phyloP scores from a whole-genome alignment of 2,888 invertebrate species.

The Oscheius sp. region DNA sequence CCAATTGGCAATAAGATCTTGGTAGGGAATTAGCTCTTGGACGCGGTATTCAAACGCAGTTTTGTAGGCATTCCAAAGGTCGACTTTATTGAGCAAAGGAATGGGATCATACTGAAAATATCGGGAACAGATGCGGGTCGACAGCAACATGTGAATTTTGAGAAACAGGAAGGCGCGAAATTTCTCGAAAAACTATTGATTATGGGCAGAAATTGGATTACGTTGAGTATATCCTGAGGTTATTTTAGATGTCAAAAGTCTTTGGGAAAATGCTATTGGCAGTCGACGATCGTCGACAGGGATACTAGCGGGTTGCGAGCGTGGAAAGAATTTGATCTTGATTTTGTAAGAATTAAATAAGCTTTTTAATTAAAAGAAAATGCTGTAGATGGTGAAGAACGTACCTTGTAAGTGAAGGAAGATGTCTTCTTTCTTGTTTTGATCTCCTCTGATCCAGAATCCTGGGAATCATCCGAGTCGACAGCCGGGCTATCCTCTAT shows the following conservation, averaged over 20 bases:
- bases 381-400: no score
- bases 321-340: no score
- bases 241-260: no score
- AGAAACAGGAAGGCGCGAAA: no score
- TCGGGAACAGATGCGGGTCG: neutral
- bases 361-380: no score
- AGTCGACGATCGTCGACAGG: no score
- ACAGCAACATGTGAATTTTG: neutral
- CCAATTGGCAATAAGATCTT: neutral
- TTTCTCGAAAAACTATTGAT: neutral
- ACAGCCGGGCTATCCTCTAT: neutral
- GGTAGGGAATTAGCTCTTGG: neutral
- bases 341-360: no score
- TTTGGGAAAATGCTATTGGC: no score
- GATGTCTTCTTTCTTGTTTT: no score
- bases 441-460: neutral
- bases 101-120: neutral
- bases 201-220: neutral
- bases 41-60: neutral
- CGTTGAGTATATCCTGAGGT: no score
- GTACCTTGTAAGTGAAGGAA: no score
- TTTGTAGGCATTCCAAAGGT: slow-evolving; percentile 17
- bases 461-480: neutral
- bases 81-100: slow-evolving; percentile 7
- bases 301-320: neutral